phyloP scores from a whole-genome alignment of 2,113 vertebrate genomes.

The Cygnus buccinator region DNA sequence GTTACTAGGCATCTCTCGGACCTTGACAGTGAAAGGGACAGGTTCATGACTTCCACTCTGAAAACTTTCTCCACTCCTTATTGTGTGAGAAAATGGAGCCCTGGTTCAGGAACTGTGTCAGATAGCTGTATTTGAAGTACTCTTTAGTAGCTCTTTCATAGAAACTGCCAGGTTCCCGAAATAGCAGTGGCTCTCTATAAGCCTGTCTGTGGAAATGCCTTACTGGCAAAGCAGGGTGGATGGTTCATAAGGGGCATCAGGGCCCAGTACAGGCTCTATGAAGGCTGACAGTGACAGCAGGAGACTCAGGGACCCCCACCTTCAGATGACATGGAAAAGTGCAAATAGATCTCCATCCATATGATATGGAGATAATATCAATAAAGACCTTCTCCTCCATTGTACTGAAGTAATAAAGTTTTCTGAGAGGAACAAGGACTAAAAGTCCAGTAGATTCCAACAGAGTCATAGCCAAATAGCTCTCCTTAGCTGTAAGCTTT shows the following conservation, averaged over 20 bases:
- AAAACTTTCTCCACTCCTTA: background rate
- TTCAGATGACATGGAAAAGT: background rate
- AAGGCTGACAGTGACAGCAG: background rate
- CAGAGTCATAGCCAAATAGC: background rate
- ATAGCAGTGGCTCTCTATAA: background rate
- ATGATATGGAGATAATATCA: background rate
- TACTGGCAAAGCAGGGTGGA: background rate
- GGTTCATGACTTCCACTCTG: background rate
- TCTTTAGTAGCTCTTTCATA: background rate
- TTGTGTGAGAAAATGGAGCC: background rate
- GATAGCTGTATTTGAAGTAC: background rate
- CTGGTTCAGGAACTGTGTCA: background rate
- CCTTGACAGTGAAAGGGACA: background rate
- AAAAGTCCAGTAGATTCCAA: background rate
- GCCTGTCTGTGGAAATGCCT: background rate
- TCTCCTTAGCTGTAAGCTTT: background rate
- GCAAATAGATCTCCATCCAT: background rate
- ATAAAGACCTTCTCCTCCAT: background rate
- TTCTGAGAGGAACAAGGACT: background rate
- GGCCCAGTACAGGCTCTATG: background rate
- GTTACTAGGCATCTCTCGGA: background rate
- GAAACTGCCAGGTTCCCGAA: background rate
- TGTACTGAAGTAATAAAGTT: background rate
- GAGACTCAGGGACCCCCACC: fast-evolving
- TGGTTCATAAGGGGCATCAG: background rate